These are phyloP conservation scores for Amblyopsis hoosieri DNA, from an alignment of 2,797 vertebrate genomes.

Conservation along the genomic window DNA sequence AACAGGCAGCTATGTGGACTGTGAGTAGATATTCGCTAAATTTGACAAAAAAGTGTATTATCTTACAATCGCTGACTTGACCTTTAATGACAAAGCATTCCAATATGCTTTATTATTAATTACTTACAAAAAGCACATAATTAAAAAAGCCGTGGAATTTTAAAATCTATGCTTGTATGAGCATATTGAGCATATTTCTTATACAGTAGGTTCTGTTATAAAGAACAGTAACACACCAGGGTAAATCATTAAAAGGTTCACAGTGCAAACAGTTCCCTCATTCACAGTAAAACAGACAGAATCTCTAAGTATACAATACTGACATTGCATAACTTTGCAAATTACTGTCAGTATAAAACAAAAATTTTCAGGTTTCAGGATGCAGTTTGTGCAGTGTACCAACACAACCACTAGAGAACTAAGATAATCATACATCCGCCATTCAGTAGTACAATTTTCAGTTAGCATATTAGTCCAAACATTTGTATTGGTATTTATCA, in stretches of 20 bases:
- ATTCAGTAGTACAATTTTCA: background rate
- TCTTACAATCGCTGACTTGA: too few relatives aligned
- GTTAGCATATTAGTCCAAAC: background rate
- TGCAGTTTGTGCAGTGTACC: slow-evolving; percentile 40
- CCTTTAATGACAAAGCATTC: background rate
- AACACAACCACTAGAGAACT: slow-evolving; percentile 57
- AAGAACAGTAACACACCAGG: slow-evolving; percentile 28
- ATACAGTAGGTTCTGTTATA: background rate
- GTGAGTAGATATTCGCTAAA: too few relatives aligned
- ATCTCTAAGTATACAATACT: slow-evolving; percentile 18
- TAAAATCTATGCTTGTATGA: slow-evolving; percentile 1
- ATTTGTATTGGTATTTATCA: slow-evolving; percentile 8
- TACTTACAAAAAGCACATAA: slow-evolving; percentile 5
- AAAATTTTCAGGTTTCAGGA: slow-evolving; percentile 13
- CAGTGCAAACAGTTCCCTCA: slow-evolving; percentile 58
- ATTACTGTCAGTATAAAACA: slow-evolving; percentile 14
- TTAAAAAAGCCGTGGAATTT: slow-evolving; percentile 1
- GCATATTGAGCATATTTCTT: background rate
- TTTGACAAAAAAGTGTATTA: too few relatives aligned
- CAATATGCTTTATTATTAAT: background rate
- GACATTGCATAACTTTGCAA: slow-evolving; percentile 32
- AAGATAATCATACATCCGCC: slow-evolving; percentile 12
- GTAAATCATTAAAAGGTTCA: slow-evolving; percentile 57
- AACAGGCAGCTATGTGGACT: too few relatives aligned
- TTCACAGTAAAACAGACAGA: slow-evolving; percentile 63